These are phyloP conservation scores for Coracias cyanogaster DNA, from an alignment of 2,797 vertebrate genomes.

Conservation along the genomic window DNA sequence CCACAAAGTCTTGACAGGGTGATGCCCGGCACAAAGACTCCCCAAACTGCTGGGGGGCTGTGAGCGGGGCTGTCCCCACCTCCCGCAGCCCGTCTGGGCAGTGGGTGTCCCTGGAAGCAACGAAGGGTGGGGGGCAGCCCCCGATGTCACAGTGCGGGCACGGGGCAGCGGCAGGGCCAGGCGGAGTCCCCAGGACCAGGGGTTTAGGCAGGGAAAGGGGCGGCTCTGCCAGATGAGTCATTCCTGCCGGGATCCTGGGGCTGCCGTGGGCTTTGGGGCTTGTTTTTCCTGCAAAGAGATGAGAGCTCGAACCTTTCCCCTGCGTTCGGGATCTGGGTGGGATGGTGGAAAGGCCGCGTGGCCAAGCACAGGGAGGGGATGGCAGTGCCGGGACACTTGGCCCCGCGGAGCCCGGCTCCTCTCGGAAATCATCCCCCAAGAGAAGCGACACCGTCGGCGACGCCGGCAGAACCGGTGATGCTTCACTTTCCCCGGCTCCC, in stretches of 20 bases:
- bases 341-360: conserved; percentile 4
- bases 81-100: neutral
- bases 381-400: neutral
- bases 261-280: neutral
- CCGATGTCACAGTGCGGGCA: fast-evolving
- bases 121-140: neutral
- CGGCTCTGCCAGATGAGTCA: conserved; percentile 12
- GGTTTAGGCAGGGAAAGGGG: too few species aligned
- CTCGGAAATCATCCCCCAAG: conserved; percentile 10
- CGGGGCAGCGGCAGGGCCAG: neutral
- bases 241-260: neutral
- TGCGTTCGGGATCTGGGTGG: conserved; percentile 18
- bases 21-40: fast-evolving
- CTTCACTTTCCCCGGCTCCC: conserved; percentile 36
- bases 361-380: neutral
- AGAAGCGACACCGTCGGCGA: neutral
- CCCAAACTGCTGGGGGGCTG: neutral
- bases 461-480: neutral
- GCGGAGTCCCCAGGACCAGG: neutral
- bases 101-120: neutral
- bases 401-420: neutral
- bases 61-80: neutral
- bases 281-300: neutral
- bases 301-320: conserved; percentile 14
- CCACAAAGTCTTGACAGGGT: neutral